A percentile compares a stretch with the other conserved stretches of the same genome.
phyloP scores from a whole-genome alignment of 2,888 invertebrate species.

The Erannis defoliaria region DNA sequence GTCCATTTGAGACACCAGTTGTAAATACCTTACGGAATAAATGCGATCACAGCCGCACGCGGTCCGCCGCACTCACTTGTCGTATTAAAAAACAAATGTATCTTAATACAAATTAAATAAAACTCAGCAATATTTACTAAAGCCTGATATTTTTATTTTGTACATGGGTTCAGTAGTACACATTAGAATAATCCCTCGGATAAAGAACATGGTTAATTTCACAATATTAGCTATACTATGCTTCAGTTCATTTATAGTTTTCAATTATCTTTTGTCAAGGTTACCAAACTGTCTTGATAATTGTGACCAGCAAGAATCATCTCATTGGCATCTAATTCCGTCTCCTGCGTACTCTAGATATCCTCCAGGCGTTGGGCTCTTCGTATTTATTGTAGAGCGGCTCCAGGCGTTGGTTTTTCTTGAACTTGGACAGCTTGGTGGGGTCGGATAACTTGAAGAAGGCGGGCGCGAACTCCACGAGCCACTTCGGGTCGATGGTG shows the following conservation, averaged over 20 bases:
- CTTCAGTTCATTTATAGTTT: background rate
- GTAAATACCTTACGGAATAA: too few relatives aligned
- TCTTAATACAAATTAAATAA: too few relatives aligned
- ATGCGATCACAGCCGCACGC: too few relatives aligned
- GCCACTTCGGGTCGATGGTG: slow-evolving; percentile 98
- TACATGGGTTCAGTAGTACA: background rate
- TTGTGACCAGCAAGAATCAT: background rate
- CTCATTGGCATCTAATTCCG: slow-evolving; percentile 88
- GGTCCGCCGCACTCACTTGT: too few relatives aligned
- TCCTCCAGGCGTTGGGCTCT: slow-evolving; percentile 99
- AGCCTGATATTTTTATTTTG: background rate
- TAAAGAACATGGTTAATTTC: background rate
- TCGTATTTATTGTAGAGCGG: slow-evolving; percentile 99
- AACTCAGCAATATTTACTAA: background rate
- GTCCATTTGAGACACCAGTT: too few relatives aligned
- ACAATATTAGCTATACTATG: background rate
- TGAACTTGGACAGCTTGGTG: slow-evolving; percentile 98
- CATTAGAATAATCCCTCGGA: slow-evolving; percentile 1
- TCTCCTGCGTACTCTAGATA: slow-evolving; percentile 95
- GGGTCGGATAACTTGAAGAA: slow-evolving; percentile 99
- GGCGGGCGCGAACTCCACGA: slow-evolving; percentile 99
- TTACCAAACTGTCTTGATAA: background rate
- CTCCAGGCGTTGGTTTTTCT: slow-evolving; percentile 99
- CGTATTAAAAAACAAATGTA: too few relatives aligned
- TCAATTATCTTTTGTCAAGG: background rate